Base-by-base conservation (phyloP, 2,888 invertebrate species). In the Aphrophora alni region DNA sequence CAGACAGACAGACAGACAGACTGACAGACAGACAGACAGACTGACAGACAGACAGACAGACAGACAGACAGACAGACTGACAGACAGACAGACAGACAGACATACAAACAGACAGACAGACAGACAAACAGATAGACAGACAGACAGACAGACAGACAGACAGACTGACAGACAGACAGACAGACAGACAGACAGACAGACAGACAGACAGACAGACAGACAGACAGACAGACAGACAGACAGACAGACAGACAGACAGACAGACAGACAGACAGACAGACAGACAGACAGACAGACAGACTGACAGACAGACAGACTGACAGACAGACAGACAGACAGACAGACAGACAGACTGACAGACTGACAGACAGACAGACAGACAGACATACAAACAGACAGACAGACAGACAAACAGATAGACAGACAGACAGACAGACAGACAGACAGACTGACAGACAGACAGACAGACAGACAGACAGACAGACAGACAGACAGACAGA, bases 141-240 rank as follows among this genome's bases (percentile, higher is more conserved):
- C 70, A 77, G 70, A 77, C 70, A 77, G 77, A 77, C 71, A 77
- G 77, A 77, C 77, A 77, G 77, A 77, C 77, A 77, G 77, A 77
- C 51, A 51, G 38, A 68, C 21, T 71, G 69, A 77, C 69, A 71
- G 69, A 77, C 69, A 77, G 69, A 71, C 69, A 77, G 77, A 78
- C 78, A 78, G 74, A 75, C 78, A 78, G 78, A 78, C 7, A 68
- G 68, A 25, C 72, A 74, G 74, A 78, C 72, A 78, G 78, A 78
- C 78, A 78, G 78, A 78, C 78, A 78, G 78, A 78, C 78, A 78
- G 78, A 78, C 78, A 78, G 78, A 78, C 78, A 78, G 78, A 78
- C 78, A 78, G 78, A 78, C 74, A 78, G 33, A 78, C 74, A 78
- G 74, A 78, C 74, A 78, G 74, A 78, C 74, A 78, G 74, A 78